Conservation (phyloP, 2,113 vertebrate species). For the Hiodon alosoides region DNA sequence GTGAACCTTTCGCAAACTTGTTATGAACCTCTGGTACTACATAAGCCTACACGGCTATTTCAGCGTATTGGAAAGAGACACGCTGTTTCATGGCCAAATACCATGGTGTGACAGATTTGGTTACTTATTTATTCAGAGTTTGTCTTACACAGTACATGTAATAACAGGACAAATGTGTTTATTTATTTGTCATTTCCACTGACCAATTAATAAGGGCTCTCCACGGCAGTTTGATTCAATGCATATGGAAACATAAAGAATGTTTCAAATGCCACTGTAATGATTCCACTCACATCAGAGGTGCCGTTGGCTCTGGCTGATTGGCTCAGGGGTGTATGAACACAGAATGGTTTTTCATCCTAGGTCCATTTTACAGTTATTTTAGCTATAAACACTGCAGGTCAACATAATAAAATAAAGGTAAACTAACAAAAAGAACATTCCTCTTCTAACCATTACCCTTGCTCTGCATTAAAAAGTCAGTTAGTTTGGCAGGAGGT, state of each 20-base stretch:
- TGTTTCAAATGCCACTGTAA: background rate
- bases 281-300: background rate
- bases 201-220: background rate
- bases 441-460: too few species aligned
- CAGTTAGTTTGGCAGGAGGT: too few species aligned
- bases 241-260: background rate
- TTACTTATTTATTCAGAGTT: background rate
- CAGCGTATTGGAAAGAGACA: background rate
- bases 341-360: background rate
- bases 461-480: too few species aligned
- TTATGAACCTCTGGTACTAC: constrained; percentile 1
- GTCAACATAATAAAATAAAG: background rate
- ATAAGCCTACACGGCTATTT: background rate
- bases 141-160: background rate
- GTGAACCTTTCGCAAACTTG: constrained; percentile 8
- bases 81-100: background rate
- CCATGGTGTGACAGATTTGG: background rate
- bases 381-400: background rate
- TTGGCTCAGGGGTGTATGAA: background rate
- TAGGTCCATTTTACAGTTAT: background rate
- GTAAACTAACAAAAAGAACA: too few species aligned
- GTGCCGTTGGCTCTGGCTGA: background rate
- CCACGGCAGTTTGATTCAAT: background rate
- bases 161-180: background rate
- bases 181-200: background rate